A percentile compares a stretch with the other conserved stretches of the same genome.
phyloP scores from a whole-genome alignment of 2,888 invertebrate species.

The Pelosia muscerda region DNA sequence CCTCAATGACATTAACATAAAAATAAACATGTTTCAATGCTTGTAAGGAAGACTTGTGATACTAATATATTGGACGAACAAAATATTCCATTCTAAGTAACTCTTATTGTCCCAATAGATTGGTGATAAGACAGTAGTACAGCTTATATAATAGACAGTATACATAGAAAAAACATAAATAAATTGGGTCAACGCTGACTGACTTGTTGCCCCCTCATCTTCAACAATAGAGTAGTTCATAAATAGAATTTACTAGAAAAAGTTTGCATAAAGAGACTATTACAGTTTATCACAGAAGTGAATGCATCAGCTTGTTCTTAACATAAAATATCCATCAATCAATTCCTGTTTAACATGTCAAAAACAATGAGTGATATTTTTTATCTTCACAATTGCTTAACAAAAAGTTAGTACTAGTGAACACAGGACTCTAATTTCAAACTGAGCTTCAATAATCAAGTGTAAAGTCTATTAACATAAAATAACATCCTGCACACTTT shows the following conservation, averaged over 20 bases:
- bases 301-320: too few relatives aligned
- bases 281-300: too few relatives aligned
- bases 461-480: too few relatives aligned
- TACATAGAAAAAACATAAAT: neutral
- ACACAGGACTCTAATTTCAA: neutral
- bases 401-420: neutral
- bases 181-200: too few relatives aligned
- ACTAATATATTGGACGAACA: neutral
- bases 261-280: too few relatives aligned
- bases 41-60: neutral
- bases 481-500: neutral
- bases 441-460: neutral
- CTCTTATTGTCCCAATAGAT: neutral
- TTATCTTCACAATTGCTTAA: neutral
- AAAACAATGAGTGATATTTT: too few relatives aligned
- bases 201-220: too few relatives aligned
- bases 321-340: neutral
- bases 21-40: neutral
- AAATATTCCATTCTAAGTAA: neutral
- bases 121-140: neutral
- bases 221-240: too few relatives aligned
- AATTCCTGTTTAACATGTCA: too few relatives aligned
- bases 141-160: neutral
- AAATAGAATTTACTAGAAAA: too few relatives aligned
- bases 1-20: neutral